These are phyloP conservation scores for Aphidius ervi DNA, from an alignment of 1,140 invertebrate species.

Conservation along the genomic window DNA sequence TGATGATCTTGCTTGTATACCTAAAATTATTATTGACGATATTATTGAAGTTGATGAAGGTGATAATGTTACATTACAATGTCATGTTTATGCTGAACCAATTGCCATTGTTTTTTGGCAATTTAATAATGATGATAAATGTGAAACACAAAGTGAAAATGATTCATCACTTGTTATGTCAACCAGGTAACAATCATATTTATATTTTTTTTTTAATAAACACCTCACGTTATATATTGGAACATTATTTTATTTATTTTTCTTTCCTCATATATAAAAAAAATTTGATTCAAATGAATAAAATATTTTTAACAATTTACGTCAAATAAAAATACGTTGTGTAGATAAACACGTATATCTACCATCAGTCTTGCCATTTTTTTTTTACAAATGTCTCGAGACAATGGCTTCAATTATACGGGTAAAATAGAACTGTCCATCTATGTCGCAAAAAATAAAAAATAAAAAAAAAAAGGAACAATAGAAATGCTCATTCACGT, in stretches of 20 bases:
- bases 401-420: conserved; percentile 16
- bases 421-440: conserved; percentile 12
- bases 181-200: conserved; percentile 24
- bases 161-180: conserved; percentile 31
- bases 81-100: conserved; percentile 73
- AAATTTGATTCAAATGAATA: too few relatives aligned
- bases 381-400: not conserved
- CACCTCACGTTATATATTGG: too few relatives aligned
- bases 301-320: too few relatives aligned
- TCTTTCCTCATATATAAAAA: too few relatives aligned
- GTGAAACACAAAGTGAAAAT: conserved; percentile 43
- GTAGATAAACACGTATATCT: too few relatives aligned
- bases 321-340: too few relatives aligned
- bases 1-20: conserved; percentile 77
- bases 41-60: conserved; percentile 68
- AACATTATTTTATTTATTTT: too few relatives aligned
- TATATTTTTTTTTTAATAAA: not conserved
- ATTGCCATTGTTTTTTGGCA: conserved; percentile 75
- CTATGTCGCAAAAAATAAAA: not conserved
- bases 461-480: not conserved
- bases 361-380: too few relatives aligned
- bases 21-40: conserved; percentile 62
- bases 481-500: conserved; percentile 6
- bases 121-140: conserved; percentile 64
- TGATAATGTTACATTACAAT: conserved; percentile 73